Conservation (phyloP, 2,888 invertebrate species). For the Sialis fuliginosa region DNA sequence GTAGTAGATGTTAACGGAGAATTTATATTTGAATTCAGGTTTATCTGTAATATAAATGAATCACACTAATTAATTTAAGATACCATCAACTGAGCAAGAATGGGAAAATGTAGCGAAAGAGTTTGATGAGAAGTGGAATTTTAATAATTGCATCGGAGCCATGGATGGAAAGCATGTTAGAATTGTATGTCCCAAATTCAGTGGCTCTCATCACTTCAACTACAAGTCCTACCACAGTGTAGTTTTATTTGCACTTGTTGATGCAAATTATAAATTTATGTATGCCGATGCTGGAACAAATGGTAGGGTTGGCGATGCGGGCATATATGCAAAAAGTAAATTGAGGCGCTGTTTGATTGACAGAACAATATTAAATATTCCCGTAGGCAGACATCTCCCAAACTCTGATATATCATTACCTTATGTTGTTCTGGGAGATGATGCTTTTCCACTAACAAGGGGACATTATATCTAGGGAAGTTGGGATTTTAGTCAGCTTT, state of each 20-base stretch:
- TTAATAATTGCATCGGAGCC: too few species aligned
- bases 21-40: too few species aligned
- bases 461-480: too few species aligned
- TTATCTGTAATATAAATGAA: neutral
- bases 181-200: neutral
- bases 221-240: neutral
- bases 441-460: too few species aligned
- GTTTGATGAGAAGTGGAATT: neutral
- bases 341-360: neutral
- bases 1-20: too few species aligned
- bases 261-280: neutral
- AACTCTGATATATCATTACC: too few species aligned
- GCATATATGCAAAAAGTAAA: neutral
- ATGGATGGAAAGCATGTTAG: neutral
- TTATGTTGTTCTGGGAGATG: too few species aligned
- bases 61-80: neutral
- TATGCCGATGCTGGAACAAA: neutral
- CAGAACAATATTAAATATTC: too few species aligned
- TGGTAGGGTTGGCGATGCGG: neutral
- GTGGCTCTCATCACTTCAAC: neutral
- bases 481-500: too few species aligned
- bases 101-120: neutral
- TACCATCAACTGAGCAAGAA: neutral
- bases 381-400: too few species aligned
- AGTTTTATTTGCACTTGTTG: neutral